A percentile compares a stretch with the other conserved stretches of the same genome.
phyloP scores from a whole-genome alignment of 2,113 vertebrate genomes.

The Sceloporus tristichus region DNA sequence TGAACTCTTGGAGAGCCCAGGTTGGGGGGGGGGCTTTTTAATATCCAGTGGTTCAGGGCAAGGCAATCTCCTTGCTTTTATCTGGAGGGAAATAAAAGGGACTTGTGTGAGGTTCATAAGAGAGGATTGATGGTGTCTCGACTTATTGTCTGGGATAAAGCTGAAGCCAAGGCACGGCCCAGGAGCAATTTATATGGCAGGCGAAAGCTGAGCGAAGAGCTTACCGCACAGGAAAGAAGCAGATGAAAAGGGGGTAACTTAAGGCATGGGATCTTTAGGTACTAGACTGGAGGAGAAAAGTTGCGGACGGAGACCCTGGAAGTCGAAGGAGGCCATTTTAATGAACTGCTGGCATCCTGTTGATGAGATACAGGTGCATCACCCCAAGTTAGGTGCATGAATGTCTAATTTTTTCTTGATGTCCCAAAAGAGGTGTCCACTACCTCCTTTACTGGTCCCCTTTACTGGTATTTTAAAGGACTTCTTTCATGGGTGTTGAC shows the following conservation, averaged over 20 bases:
- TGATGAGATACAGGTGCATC: too few relatives aligned
- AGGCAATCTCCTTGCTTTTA: slow-evolving; percentile 35
- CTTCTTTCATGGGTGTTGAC: too few relatives aligned
- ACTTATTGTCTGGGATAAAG: slow-evolving; percentile 27
- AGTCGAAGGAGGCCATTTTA: too few relatives aligned
- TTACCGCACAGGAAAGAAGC: neutral
- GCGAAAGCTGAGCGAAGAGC: neutral
- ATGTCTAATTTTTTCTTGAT: too few relatives aligned
- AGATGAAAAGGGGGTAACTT: neutral
- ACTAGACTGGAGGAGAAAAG: too few relatives aligned
- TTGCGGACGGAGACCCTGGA: neutral
- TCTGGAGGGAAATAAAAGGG: slow-evolving; percentile 42
- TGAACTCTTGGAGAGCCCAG: slow-evolving; percentile 24
- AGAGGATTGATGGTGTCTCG: slow-evolving; percentile 31
- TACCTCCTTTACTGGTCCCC: too few relatives aligned
- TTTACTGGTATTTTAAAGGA: too few relatives aligned
- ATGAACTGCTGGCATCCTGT: too few relatives aligned
- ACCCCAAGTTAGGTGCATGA: too few relatives aligned
- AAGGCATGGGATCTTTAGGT: too few relatives aligned
- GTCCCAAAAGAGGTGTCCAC: too few relatives aligned
- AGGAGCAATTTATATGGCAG: neutral
- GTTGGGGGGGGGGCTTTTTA: neutral
- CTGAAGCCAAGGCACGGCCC: neutral
- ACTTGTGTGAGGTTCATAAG: slow-evolving; percentile 22
- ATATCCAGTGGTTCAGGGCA: slow-evolving; percentile 23